phyloP scores from a whole-genome alignment of 2,888 invertebrate species.

The Anorthoa munda region DNA sequence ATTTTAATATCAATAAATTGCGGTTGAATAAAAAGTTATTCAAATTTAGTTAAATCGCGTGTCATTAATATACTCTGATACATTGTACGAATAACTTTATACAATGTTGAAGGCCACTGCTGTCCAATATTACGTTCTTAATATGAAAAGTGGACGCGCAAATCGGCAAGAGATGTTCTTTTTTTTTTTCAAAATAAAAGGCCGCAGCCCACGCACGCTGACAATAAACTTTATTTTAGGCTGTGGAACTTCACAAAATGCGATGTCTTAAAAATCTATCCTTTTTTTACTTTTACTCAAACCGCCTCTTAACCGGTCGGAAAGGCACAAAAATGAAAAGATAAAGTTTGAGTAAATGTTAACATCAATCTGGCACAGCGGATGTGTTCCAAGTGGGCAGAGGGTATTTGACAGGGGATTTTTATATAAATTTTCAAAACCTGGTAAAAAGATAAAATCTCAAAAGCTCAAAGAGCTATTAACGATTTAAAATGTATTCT shows the following conservation, averaged over 20 bases:
- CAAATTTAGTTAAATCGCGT: constrained; percentile 54
- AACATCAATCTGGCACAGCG: constrained; percentile 67
- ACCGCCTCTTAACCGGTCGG: constrained; percentile 79
- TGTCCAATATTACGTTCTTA: constrained; percentile 43
- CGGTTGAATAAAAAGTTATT: constrained; percentile 57
- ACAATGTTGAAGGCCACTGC: constrained; percentile 58
- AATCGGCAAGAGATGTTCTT: constrained; percentile 31
- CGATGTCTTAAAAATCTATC: constrained; percentile 76
- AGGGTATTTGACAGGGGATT: not conserved
- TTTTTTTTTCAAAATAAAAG: constrained; percentile 69
- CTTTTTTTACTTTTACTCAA: constrained; percentile 79
- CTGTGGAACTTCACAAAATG: constrained; percentile 81
- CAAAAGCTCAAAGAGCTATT: too few relatives aligned
- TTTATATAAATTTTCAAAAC: too few relatives aligned
- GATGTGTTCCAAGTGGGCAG: constrained; percentile 60
- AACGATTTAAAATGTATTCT: too few relatives aligned
- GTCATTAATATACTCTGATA: constrained; percentile 55
- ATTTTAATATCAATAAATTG: constrained; percentile 46
- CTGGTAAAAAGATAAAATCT: too few relatives aligned
- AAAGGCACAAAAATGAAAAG: constrained; percentile 76
- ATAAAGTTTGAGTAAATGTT: constrained; percentile 73
- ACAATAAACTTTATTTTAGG: constrained; percentile 88
- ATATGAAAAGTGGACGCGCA: constrained; percentile 62
- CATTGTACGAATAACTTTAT: constrained; percentile 46
- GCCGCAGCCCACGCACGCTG: constrained; percentile 78